These are phyloP conservation scores for Coreoperca whiteheadi DNA, from an alignment of 2,113 vertebrate species.

Conservation along the genomic window DNA sequence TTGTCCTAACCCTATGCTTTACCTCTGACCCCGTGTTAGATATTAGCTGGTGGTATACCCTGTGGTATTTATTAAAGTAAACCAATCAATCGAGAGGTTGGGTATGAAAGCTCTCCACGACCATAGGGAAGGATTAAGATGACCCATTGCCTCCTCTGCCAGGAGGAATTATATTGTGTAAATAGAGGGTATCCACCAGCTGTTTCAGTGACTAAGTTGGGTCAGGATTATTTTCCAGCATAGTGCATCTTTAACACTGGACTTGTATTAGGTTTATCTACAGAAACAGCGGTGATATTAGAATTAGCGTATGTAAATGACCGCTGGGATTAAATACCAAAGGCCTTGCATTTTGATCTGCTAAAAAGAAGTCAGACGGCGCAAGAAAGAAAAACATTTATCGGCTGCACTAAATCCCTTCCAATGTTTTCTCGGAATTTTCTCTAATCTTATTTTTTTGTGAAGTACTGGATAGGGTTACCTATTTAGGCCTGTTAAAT, in stretches of 20 bases:
- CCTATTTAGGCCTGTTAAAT: not conserved
- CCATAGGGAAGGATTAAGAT: not conserved
- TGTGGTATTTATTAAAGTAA: not conserved
- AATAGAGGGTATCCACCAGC: not conserved
- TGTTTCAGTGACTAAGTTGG: not conserved
- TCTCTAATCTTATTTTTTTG: not conserved
- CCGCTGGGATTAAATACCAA: not conserved
- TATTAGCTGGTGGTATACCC: not conserved
- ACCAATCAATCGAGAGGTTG: slow-evolving; percentile 4
- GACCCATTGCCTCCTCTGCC: not conserved
- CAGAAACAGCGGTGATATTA: not conserved
- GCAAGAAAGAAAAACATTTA: not conserved
- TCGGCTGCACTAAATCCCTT: too few relatives aligned
- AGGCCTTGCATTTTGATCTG: not conserved
- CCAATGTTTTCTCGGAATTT: too few relatives aligned
- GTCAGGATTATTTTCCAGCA: not conserved
- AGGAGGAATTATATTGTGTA: not conserved
- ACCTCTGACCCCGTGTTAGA: not conserved
- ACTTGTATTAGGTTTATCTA: not conserved
- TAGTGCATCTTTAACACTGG: not conserved
- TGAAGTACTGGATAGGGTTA: not conserved
- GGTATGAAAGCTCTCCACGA: not conserved
- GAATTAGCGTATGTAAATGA: not conserved
- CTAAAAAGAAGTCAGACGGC: not conserved
- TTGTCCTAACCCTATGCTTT: slow-evolving; percentile 15